These are phyloP conservation scores for Leptinotarsa undecemlineata DNA, from an alignment of 1,140 invertebrate genomes.

Conservation along the genomic window DNA sequence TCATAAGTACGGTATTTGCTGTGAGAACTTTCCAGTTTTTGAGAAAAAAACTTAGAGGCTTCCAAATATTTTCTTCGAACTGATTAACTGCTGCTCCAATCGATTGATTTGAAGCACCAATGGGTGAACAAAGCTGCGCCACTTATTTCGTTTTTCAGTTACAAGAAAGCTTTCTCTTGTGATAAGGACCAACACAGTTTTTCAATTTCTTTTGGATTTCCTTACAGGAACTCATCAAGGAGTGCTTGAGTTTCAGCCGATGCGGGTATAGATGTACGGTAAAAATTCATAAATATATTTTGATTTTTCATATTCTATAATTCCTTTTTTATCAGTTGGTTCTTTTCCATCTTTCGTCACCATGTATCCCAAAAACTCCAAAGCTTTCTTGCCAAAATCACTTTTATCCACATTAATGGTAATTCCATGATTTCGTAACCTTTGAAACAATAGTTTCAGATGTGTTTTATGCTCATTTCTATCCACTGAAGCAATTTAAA, in stretches of 20 bases:
- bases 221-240: neutral
- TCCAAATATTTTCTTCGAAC: neutral
- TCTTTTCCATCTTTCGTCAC: neutral
- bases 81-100: neutral
- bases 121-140: neutral
- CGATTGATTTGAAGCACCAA: neutral
- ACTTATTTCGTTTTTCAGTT: neutral
- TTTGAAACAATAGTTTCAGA: constrained; percentile 30
- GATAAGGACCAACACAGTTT: no score
- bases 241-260: neutral
- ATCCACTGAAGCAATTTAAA: neutral
- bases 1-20: neutral
- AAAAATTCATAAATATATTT: neutral
- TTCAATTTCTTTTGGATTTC: no score
- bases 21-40: neutral
- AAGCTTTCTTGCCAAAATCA: neutral
- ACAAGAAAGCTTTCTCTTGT: no score
- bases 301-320: neutral
- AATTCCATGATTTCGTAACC: constrained; percentile 15
- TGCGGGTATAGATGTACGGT: neutral
- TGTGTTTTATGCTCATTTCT: neutral
- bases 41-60: neutral
- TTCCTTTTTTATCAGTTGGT: neutral
- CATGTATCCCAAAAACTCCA: neutral
- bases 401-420: neutral